phyloP scores from a whole-genome alignment of 2,888 invertebrate genomes.

The Shargacucullia verbasci region DNA sequence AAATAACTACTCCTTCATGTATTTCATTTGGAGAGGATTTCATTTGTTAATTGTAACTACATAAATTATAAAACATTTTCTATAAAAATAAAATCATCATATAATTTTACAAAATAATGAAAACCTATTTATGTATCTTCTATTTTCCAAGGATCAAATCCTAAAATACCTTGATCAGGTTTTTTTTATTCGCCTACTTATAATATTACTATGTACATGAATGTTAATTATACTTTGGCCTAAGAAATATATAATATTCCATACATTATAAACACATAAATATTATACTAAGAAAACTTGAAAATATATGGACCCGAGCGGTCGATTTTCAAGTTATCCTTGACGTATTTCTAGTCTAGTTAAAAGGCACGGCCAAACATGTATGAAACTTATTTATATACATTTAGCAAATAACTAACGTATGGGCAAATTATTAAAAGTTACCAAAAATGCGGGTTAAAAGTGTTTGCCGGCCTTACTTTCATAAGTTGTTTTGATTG shows the following conservation, averaged over 20 bases:
- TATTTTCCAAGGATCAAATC: conserved; percentile 18
- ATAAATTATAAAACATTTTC: conserved; percentile 6
- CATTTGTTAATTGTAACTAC: conserved; percentile 3
- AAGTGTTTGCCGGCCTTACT: too few relatives aligned
- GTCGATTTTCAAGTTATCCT: too few relatives aligned
- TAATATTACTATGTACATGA: conserved; percentile 47
- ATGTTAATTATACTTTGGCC: conserved; percentile 46
- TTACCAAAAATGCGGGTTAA: neutral
- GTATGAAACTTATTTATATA: too few relatives aligned
- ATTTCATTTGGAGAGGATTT: too few relatives aligned
- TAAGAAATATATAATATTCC: conserved; percentile 20
- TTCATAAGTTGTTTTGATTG: too few relatives aligned
- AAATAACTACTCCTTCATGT: conserved; percentile 4
- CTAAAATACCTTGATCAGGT: conserved; percentile 24
- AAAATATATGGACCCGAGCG: too few relatives aligned
- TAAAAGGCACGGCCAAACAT: too few relatives aligned
- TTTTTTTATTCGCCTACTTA: conserved; percentile 41
- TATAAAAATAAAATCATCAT: conserved; percentile 24
- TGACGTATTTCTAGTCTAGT: too few relatives aligned
- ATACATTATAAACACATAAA: conserved; percentile 4
- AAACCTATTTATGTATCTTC: conserved; percentile 10
- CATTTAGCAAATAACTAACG: too few relatives aligned
- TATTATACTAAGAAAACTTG: neutral
- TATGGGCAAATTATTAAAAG: neutral
- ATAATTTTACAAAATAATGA: conserved; percentile 29